A percentile compares a stretch with the other conserved stretches of the same genome.
These are phyloP conservation scores for Rhinatrema bivittatum DNA, from an alignment of 2,797 vertebrate species.

Conservation along the genomic window DNA sequence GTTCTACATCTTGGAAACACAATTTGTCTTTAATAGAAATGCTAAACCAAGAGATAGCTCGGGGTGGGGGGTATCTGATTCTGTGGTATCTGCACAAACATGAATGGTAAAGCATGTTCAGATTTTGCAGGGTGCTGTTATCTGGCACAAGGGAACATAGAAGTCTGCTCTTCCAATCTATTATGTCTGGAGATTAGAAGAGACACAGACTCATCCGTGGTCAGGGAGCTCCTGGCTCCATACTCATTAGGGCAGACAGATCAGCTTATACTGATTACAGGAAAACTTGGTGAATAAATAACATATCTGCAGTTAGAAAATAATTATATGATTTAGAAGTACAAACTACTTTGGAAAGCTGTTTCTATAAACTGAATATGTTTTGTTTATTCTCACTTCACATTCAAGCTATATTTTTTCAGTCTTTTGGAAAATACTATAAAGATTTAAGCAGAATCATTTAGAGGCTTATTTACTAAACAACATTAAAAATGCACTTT, in stretches of 20 bases:
- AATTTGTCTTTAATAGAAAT: slow-evolving; percentile 4
- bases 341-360: too few relatives aligned
- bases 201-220: slow-evolving; percentile 33
- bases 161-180: slow-evolving; percentile 9
- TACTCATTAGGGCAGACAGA: slow-evolving; percentile 48
- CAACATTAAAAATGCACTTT: too few relatives aligned
- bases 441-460: too few relatives aligned
- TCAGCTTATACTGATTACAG: slow-evolving; percentile 53
- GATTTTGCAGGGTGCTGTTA: neutral
- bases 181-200: slow-evolving; percentile 32
- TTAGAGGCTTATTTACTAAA: too few relatives aligned
- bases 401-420: too few relatives aligned
- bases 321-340: slow-evolving; percentile 27
- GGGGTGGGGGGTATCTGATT: neutral
- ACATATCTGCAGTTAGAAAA: slow-evolving; percentile 28
- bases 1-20: slow-evolving; percentile 2
- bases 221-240: slow-evolving; percentile 43
- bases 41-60: slow-evolving; percentile 7
- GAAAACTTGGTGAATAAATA: slow-evolving; percentile 50
- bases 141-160: slow-evolving; percentile 7
- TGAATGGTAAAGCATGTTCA: neutral
- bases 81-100: slow-evolving; percentile 6
- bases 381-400: too few relatives aligned
- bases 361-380: too few relatives aligned
- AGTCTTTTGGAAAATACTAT: too few relatives aligned